Base-by-base conservation (phyloP, 2,113 vertebrate species). In the Tricholaema leucomelas region DNA sequence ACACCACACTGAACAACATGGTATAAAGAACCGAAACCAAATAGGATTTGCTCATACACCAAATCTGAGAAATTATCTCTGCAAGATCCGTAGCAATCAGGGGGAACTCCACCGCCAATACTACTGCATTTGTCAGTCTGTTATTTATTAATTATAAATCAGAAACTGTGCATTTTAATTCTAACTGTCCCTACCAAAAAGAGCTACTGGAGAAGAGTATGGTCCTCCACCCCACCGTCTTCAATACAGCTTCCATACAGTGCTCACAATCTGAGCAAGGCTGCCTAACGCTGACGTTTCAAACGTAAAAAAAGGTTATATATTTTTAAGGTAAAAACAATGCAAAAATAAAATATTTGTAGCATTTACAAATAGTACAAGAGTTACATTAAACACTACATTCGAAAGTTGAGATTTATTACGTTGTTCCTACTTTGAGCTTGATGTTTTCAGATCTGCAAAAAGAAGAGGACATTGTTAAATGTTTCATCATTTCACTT, bases 331-430 rank as follows among this genome's bases (percentile, higher is more conserved):
- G 91, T 98, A 98, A 97, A 98, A 98, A 98, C 94, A 96, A 98
- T 98, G 97, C 90, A 98, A 98, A 98, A 98, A 98, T 98, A 97
- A 98, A 97, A 96, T 96, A 97, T 98, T 97, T 98, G 96, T 96
- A 97, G 95, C 97, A 98, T 98, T 98, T 98, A 98, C 97, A 98
- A 98, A 97, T 97, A 92, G 97, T 98, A 98, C 96, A 98, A 97
- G 97, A 97, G 96, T 96, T 97, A 96, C 90, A 91, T 92, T 92
- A 95, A 96, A 97, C 96, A 97, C 93, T 96, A 95, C 93, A 94
- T 90, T 97, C 88, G 9, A 91, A 95, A 97, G 59, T 58, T 79
- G 91, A 84, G 89, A 96, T 91, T 78, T 59, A 63, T 79, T 80
- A 95, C 31, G 94, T 83, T 54, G 85, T 78, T 94, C 96, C 91